Evolutionary conservation across 2,888 invertebrate species (phyloP), one percentile per base, ranked within the genome.

Genomic region (Cylindroiulus punctatus): DNA sequence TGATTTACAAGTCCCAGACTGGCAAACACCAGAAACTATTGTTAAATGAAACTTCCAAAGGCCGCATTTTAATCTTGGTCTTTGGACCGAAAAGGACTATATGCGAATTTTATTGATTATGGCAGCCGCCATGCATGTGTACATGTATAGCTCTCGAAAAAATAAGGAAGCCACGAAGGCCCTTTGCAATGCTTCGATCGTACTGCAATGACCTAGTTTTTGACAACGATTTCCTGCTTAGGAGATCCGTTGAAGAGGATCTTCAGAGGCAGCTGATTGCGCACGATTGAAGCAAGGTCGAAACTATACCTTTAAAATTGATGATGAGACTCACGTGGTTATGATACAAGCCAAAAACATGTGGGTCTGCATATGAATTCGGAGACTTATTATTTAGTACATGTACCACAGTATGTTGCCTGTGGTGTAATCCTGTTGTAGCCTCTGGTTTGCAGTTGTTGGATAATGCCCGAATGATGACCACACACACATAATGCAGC

Each of bases 151-250:
- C 17, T 42, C 5, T 42, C 2, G 1, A 52, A n/a, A 52, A 52
- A 52, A 52, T 52, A n/a, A 52, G 52, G 52, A 52, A 52, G 52
- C 52, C n/a, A 52, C 52, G 52, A 52, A 52, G 52, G 52, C n/a
- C 52, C 52, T 52, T 52, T n/a, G 52, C 52, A 44, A n/a, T 52
- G 19, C 52, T 52, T 52, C 52, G 52, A 52, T 52, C 52, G 52
- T n/a, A 52, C 44, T 52, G n/a, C 52, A n/a, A 1, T 52, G 52
- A 52, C 52, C 52, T 52, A 52, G 52, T 52, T 52, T 52, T 52
- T 52, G 19, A n/a, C 14, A 52, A 52, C 19, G 19, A n/a, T n/a
- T 52, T 52, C 52, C 52, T 52, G 52, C 52, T 52, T 52, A 2
- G n/a, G n/a, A n/a, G 19, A n/a, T 52, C 3, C 7, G n/a, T 52